phyloP scores from a whole-genome alignment of 2,888 invertebrate genomes.

The Ornithoptera priamus region DNA sequence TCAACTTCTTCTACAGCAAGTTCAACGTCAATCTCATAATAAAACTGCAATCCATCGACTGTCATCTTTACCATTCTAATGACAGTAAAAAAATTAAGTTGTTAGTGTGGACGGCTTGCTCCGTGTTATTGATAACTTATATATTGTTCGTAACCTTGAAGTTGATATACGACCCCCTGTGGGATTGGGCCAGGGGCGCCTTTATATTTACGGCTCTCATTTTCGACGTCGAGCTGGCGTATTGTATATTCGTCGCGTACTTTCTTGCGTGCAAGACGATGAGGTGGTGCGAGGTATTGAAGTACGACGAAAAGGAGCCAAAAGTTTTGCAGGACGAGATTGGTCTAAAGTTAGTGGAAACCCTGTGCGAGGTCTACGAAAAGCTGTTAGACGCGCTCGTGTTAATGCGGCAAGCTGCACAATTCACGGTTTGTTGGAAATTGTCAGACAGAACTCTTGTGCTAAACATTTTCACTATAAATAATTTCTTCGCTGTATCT shows the following conservation, averaged over 20 bases:
- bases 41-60: slow-evolving; percentile 23
- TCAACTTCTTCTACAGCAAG: slow-evolving; percentile 6
- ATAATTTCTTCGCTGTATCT: too few species aligned
- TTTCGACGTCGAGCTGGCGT: slow-evolving; percentile 20
- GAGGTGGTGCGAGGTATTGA: slow-evolving; percentile 20
- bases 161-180: slow-evolving; percentile 16
- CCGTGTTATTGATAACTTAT: background rate
- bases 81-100: slow-evolving; percentile 16
- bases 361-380: slow-evolving; percentile 16
- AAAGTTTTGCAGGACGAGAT: slow-evolving; percentile 20
- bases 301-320: slow-evolving; percentile 12
- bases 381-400: slow-evolving; percentile 13
- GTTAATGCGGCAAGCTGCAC: slow-evolving; percentile 5
- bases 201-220: slow-evolving; percentile 18
- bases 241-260: slow-evolving; percentile 6
- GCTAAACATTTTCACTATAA: too few species aligned
- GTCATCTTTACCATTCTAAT: slow-evolving; percentile 6
- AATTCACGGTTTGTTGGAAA: slow-evolving; percentile 15
- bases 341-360: slow-evolving; percentile 12
- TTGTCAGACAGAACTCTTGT: too few species aligned
- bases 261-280: slow-evolving; percentile 20
- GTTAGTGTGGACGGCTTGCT: background rate
- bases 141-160: slow-evolving; percentile 13
- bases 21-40: slow-evolving; percentile 5
- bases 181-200: slow-evolving; percentile 12